Percentiles rank a stretch among this genome's conserved stretches.
Evolutionary conservation across 2,113 vertebrate species (phyloP).

Genomic region (Trogon surrucura): DNA sequence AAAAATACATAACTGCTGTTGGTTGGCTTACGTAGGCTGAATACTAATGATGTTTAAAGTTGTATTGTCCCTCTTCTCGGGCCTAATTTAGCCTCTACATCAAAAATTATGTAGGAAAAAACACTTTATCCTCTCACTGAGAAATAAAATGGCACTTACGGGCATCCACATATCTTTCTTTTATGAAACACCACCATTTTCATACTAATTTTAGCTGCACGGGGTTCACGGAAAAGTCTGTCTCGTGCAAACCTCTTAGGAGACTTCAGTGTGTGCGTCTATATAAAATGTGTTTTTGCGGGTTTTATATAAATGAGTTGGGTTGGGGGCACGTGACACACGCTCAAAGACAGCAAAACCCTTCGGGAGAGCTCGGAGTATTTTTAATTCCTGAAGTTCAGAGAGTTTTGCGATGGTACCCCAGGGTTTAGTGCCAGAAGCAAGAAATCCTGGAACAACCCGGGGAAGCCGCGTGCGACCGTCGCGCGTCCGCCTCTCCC

Average conservation of each 20-base stretch:
- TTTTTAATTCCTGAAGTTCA: neutral
- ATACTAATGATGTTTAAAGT: slow-evolving; percentile 93
- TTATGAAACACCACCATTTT: slow-evolving; percentile 81
- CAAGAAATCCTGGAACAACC: neutral
- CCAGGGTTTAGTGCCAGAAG: neutral
- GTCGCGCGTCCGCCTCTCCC: neutral
- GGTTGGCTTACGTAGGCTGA: slow-evolving; percentile 87
- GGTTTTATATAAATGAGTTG: rapidly evolving
- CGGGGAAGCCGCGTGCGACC: rapidly evolving
- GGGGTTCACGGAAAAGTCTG: slow-evolving; percentile 74
- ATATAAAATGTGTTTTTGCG: neutral
- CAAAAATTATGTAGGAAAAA: slow-evolving; percentile 89
- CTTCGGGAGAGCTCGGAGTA: rapidly evolving
- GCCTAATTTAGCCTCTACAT: slow-evolving; percentile 89
- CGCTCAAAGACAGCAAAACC: rapidly evolving
- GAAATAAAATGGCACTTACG: slow-evolving; percentile 87
- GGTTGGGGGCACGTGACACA: rapidly evolving
- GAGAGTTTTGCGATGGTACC: rapidly evolving
- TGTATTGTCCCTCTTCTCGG: slow-evolving; percentile 87
- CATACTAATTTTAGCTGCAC: slow-evolving; percentile 81
- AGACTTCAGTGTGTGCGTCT: neutral
- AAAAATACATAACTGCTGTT: slow-evolving; percentile 98
- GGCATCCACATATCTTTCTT: slow-evolving; percentile 81
- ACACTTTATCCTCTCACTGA: slow-evolving; percentile 87
- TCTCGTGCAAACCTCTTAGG: slow-evolving; percentile 3